These are phyloP conservation scores for Xenus cinereus DNA, from an alignment of 2,113 vertebrate genomes.

Conservation along the genomic window DNA sequence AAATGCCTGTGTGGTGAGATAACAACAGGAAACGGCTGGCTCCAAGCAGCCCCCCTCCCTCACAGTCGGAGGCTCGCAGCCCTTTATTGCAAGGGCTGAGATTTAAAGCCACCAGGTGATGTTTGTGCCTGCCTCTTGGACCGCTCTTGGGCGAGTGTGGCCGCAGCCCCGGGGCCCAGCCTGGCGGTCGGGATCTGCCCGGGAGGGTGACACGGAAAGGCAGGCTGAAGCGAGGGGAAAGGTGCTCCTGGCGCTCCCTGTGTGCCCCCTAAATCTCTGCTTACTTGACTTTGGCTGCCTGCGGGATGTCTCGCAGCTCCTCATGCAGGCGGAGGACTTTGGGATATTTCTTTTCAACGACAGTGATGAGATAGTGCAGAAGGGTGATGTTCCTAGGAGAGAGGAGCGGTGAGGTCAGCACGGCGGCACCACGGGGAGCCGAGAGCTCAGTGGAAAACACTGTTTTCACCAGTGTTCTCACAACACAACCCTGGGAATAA, in stretches of 20 bases:
- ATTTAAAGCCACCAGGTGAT: slow-evolving; percentile 32
- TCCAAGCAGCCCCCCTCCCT: slow-evolving; percentile 34
- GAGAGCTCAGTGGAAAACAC: background rate
- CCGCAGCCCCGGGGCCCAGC: background rate
- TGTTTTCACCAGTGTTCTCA: background rate
- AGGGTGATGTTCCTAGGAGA: slow-evolving; percentile 91
- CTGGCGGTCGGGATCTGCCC: background rate
- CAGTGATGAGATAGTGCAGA: slow-evolving; percentile 98
- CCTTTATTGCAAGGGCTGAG: background rate
- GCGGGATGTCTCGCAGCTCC: slow-evolving; percentile 85
- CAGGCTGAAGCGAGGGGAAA: background rate
- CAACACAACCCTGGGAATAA: background rate
- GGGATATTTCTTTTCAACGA: slow-evolving; percentile 97
- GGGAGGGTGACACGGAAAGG: background rate
- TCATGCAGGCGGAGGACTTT: slow-evolving; percentile 89
- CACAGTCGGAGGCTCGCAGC: background rate
- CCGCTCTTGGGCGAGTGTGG: background rate
- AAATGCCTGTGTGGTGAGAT: slow-evolving; percentile 59
- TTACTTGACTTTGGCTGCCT: slow-evolving; percentile 98
- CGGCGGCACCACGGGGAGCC: fast-evolving
- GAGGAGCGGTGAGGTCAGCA: background rate
- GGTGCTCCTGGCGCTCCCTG: background rate
- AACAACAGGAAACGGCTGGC: slow-evolving; percentile 40
- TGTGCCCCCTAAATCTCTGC: background rate
- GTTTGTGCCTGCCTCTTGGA: background rate